A percentile compares a stretch with the other conserved stretches of the same genome.
Conservation (phyloP, 2,797 vertebrate genomes). For the Acrossocheilus wenchowensis region DNA sequence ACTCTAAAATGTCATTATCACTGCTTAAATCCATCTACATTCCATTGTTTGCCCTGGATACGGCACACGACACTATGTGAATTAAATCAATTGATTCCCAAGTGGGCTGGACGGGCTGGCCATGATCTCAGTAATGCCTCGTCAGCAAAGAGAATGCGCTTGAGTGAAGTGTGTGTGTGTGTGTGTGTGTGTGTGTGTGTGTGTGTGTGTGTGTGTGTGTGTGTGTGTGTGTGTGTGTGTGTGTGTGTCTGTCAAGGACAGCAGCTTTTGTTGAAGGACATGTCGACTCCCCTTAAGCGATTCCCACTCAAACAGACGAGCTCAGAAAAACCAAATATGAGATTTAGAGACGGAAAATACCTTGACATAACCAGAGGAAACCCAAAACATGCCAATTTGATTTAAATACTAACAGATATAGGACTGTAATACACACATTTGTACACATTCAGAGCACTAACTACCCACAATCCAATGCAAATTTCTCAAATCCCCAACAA, state of each 20-base stretch:
- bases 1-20: slow-evolving; percentile 62
- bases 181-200: slow-evolving; percentile 38
- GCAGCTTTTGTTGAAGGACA: slow-evolving; percentile 73
- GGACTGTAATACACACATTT: neutral
- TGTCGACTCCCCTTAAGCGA: slow-evolving; percentile 44
- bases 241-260: slow-evolving; percentile 72
- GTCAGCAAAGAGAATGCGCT: slow-evolving; percentile 66
- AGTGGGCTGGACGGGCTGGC: slow-evolving; percentile 62
- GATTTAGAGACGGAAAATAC: slow-evolving; percentile 61
- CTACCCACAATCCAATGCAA: slow-evolving; percentile 16
- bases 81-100: slow-evolving; percentile 65
- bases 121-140: slow-evolving; percentile 66
- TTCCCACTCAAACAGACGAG: slow-evolving; percentile 51
- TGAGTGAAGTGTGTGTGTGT: slow-evolving; percentile 47
- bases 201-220: slow-evolving; percentile 53
- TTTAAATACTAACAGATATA: neutral
- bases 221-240: slow-evolving; percentile 50
- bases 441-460: neutral
- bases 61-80: slow-evolving; percentile 49
- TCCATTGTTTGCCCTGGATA: slow-evolving; percentile 60
- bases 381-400: slow-evolving; percentile 50
- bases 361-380: slow-evolving; percentile 67
- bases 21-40: slow-evolving; percentile 61
- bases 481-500: neutral
- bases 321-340: slow-evolving; percentile 44